phyloP scores from a whole-genome alignment of 1,140 invertebrate species.

The Cecropterus lyciades region DNA sequence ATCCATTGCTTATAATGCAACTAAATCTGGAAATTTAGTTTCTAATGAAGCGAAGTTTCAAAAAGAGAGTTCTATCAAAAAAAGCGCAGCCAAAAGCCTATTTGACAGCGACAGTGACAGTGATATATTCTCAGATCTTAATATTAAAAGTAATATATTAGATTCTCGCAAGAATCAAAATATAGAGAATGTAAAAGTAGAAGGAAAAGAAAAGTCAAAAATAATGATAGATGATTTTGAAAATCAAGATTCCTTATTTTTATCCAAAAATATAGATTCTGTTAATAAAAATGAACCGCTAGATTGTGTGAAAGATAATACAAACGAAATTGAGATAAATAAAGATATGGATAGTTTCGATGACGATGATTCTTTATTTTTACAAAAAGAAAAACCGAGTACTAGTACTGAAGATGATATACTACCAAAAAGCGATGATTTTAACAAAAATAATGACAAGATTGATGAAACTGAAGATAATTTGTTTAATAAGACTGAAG shows the following conservation, averaged over 20 bases:
- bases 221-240: constrained; percentile 18
- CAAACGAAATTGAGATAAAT: not conserved
- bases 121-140: constrained; percentile 46
- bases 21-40: too few species aligned
- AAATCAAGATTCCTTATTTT: constrained; percentile 16
- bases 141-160: not conserved
- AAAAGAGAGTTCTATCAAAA: constrained; percentile 23
- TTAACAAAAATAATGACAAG: too few species aligned
- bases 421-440: too few species aligned
- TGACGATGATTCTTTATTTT: constrained; percentile 3
- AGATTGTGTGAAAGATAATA: not conserved
- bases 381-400: not conserved
- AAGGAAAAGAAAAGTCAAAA: constrained; percentile 8
- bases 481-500: constrained; percentile 13
- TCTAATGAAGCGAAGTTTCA: too few species aligned
- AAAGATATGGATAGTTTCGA: not conserved
- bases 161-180: constrained; percentile 22
- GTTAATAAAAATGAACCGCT: constrained; percentile 6
- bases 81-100: constrained; percentile 48
- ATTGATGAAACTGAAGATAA: constrained; percentile 2
- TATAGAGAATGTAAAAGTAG: constrained; percentile 4
- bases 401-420: not conserved
- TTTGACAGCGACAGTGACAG: constrained; percentile 65
- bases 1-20: too few species aligned
- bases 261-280: constrained; percentile 7